Evolutionary conservation across 2,113 vertebrate species (phyloP).

Genomic region (Gulo gulo): DNA sequence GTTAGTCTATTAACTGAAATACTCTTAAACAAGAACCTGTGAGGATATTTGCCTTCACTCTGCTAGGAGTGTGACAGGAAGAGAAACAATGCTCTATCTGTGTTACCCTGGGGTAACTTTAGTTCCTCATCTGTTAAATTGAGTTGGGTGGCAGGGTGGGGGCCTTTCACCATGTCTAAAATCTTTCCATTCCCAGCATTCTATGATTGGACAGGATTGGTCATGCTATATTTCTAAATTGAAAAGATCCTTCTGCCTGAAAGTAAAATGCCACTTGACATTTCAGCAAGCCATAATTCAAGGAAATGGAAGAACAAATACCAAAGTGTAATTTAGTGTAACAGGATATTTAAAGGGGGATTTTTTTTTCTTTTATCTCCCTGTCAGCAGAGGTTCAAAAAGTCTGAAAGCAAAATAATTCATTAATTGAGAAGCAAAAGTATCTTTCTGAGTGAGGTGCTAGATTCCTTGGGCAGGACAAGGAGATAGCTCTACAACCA

Average conservation of each 20-base stretch:
- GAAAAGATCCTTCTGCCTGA: conserved; percentile 45
- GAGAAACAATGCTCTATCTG: neutral
- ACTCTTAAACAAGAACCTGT: neutral
- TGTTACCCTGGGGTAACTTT: neutral
- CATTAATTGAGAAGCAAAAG: conserved; percentile 15
- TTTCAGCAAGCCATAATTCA: conserved; percentile 55
- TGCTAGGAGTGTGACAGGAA: neutral
- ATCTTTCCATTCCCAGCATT: neutral
- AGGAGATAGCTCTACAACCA: neutral
- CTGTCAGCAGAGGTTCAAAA: neutral
- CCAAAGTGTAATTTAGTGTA: conserved; percentile 33
- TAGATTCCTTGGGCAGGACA: neutral
- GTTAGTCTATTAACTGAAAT: neutral
- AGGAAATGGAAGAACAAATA: conserved; percentile 58
- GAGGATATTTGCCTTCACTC: neutral
- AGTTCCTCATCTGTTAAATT: conserved; percentile 15
- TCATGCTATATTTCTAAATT: conserved; percentile 40
- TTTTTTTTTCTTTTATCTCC: neutral
- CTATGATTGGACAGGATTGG: neutral
- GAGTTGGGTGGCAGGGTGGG: neutral
- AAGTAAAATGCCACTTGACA: conserved; percentile 69
- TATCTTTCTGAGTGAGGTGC: neutral
- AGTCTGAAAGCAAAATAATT: conserved; percentile 12
- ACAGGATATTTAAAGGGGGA: neutral
- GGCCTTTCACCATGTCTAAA: neutral